Evolutionary conservation across 1,140 invertebrate species (phyloP), one percentile per base, ranked within the genome.

Genomic region (Eueides isabella): DNA sequence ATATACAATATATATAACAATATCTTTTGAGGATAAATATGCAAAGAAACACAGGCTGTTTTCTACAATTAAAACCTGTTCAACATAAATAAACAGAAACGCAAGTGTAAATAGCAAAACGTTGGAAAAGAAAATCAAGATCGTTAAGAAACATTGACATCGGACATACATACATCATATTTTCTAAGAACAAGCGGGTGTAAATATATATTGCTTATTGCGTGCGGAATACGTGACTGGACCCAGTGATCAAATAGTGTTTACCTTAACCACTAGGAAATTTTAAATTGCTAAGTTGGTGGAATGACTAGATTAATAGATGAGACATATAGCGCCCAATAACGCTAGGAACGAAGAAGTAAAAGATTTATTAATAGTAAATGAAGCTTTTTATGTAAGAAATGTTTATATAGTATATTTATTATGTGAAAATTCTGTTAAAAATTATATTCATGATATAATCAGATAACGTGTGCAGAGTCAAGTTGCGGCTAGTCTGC

Each of bases 401-500:
- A n/a, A n/a, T n/a, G n/a, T n/a, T n/a, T n/a, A n/a, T n/a, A 44
- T 16, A 19, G 6, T 44, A 19, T 19, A 44, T 44, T 19, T 19
- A 5, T 31, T n/a, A n/a, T n/a, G n/a, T 5, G 31, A 44, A 44
- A 19, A 16, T n/a, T 9, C n/a, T 7, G 7, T 44, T 44, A 7
- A 44, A 16, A 44, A 0, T 44, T 44, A 7, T 19, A n/a, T 0
- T 19, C 7, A 19, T 44, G n/a, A 19, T 19, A 44, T 19, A 16
- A 44, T 6, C 41, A 44, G 67, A 68, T 68, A 68, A 55, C 23
- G 26, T 68, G 30, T 61, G 44, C 19, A 44, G 41, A 55, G 38
- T 44, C 65, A n/a, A 67, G 66, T 67, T 68, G 66, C 44, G 67
- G 67, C 44, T 30, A 44, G 41, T 44, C 41, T 67, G 66, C 66